Evolutionary conservation across 1,140 invertebrate genomes (phyloP).

Genomic region (Drosophila biarmipes): DNA sequence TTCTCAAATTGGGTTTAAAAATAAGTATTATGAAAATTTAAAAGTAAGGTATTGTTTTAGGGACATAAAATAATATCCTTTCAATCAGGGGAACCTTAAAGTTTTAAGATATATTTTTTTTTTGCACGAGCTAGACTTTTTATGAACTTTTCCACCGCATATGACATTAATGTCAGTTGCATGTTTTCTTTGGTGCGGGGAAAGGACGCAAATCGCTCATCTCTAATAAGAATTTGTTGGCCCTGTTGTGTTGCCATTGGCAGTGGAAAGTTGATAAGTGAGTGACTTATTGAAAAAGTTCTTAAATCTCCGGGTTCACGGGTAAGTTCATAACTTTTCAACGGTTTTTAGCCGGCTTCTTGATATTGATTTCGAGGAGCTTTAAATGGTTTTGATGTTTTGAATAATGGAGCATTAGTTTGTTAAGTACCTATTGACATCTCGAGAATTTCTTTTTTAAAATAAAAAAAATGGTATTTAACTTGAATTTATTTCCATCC

Average conservation of each 20-base stretch:
- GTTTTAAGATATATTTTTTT: too few species aligned
- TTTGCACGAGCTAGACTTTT: neutral
- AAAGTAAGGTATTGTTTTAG: neutral
- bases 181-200: constrained; percentile 6
- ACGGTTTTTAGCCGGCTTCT: neutral
- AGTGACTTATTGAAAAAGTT: constrained; percentile 47
- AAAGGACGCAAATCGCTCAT: constrained; percentile 16
- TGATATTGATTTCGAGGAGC: neutral
- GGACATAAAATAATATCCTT: neutral
- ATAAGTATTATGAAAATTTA: neutral
- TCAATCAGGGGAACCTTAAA: neutral
- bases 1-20: too few species aligned
- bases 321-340: constrained; percentile 1
- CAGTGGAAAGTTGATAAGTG: constrained; percentile 38
- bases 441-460: neutral
- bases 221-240: constrained; percentile 4
- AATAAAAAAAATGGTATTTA: neutral
- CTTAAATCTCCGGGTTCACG: neutral
- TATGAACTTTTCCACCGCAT: neutral
- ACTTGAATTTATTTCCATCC: neutral
- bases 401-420: neutral
- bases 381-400: neutral
- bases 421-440: neutral
- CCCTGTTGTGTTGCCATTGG: constrained; percentile 20
- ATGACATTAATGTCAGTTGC: constrained; percentile 41